Percentiles rank a stretch among this genome's conserved stretches.
These are phyloP conservation scores for Archocentrus centrarchus DNA, from an alignment of 2,113 vertebrate species.

Conservation along the genomic window DNA sequence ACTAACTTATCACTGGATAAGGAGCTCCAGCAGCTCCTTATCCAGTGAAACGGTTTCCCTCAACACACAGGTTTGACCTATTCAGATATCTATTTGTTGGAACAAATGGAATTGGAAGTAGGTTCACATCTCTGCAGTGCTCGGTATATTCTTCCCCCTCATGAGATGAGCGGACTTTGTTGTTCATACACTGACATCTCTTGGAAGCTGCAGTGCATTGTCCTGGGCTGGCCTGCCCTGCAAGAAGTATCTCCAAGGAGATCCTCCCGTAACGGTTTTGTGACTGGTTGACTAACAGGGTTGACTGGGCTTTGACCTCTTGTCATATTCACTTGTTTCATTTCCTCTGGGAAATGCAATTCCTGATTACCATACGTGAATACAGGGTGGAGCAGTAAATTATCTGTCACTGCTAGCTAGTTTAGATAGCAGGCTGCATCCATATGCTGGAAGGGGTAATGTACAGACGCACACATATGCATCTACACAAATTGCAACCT, in stretches of 20 bases:
- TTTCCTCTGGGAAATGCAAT: too few relatives aligned
- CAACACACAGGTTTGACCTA: not conserved
- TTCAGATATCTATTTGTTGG: not conserved
- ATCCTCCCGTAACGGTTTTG: too few relatives aligned
- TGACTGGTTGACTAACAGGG: too few relatives aligned
- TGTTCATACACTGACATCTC: too few relatives aligned
- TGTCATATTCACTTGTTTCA: not conserved
- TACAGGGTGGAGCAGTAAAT: not conserved
- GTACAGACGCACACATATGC: too few relatives aligned
- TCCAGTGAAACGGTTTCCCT: not conserved
- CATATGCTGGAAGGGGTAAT: too few relatives aligned
- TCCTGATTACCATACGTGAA: not conserved
- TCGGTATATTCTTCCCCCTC: not conserved
- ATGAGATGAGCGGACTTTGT: not conserved
- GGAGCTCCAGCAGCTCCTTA: not conserved
- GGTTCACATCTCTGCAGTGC: not conserved
- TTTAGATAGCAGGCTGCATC: not conserved
- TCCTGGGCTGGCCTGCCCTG: too few relatives aligned
- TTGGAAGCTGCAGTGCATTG: too few relatives aligned
- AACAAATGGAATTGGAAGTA: not conserved
- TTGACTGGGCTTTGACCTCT: not conserved
- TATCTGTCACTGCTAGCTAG: not conserved
- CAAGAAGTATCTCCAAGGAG: too few relatives aligned
- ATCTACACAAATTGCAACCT: too few relatives aligned
- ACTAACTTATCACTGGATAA: too few relatives aligned